phyloP scores from a whole-genome alignment of 2,797 vertebrate species.

The Pseudochromis fuscus region DNA sequence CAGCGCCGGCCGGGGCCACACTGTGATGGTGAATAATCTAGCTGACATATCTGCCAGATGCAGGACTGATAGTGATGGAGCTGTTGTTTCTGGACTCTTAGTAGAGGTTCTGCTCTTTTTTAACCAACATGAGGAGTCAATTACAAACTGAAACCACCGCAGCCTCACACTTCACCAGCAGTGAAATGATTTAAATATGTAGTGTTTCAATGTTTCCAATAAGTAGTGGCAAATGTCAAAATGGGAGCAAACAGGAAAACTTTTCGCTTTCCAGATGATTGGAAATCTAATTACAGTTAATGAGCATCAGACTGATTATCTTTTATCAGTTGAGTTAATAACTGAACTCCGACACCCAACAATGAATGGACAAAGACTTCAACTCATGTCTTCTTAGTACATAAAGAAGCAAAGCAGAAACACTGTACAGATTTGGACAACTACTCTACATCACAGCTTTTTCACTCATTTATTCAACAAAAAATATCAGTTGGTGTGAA shows the following conservation, averaged over 20 bases:
- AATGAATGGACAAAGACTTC: neutral
- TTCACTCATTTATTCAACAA: neutral
- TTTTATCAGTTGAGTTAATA: slow-evolving; percentile 7
- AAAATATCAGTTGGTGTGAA: neutral
- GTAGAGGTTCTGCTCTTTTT: slow-evolving; percentile 33
- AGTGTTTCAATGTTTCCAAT: too few species aligned
- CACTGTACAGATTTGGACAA: too few species aligned
- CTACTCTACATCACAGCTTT: too few species aligned
- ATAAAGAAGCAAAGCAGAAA: too few species aligned
- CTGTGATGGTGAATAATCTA: slow-evolving; percentile 66
- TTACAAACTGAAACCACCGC: slow-evolving; percentile 7
- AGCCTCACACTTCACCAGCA: neutral
- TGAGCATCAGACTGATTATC: neutral
- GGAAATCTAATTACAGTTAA: slow-evolving; percentile 15
- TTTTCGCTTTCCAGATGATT: slow-evolving; percentile 16
- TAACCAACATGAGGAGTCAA: neutral
- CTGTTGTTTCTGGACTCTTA: slow-evolving; percentile 24
- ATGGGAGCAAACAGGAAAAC: neutral
- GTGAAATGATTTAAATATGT: neutral
- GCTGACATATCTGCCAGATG: slow-evolving; percentile 53
- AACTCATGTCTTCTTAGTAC: neutral
- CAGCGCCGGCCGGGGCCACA: slow-evolving; percentile 17
- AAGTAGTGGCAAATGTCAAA: neutral
- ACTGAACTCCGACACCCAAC: neutral
- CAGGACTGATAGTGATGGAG: slow-evolving; percentile 14